Conservation (phyloP, 2,113 vertebrate genomes). For the Pholis gunnellus region DNA sequence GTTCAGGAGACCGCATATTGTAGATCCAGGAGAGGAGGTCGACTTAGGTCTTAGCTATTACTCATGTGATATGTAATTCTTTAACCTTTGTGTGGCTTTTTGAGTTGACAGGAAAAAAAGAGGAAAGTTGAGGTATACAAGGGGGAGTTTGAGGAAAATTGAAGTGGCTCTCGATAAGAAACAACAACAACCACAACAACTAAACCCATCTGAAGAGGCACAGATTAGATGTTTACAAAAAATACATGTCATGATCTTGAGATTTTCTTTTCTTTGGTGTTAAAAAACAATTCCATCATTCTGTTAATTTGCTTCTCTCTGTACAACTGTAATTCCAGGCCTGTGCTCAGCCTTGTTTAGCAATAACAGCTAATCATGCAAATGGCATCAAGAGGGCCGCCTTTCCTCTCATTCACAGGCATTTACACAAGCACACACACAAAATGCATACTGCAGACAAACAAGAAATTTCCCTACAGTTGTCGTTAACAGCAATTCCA, state of each 20-base stretch:
- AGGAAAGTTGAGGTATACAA: background rate
- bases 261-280: conserved; percentile 6
- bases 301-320: conserved; percentile 37
- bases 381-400: conserved; percentile 66
- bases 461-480: conserved; percentile 55
- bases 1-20: conserved; percentile 39
- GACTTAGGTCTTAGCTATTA: conserved; percentile 14
- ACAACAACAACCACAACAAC: background rate
- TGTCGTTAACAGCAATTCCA: conserved; percentile 56
- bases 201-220: conserved; percentile 1
- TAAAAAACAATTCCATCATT: conserved; percentile 5
- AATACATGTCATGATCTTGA: background rate
- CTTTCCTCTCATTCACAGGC: conserved; percentile 58
- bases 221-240: conserved; percentile 28
- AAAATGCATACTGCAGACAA: conserved; percentile 36
- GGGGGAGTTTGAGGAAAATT: background rate
- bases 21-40: conserved; percentile 13
- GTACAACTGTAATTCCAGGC: conserved; percentile 58
- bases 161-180: background rate
- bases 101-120: background rate
- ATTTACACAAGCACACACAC: conserved; percentile 23
- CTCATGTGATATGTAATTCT: conserved; percentile 20
- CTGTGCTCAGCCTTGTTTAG: conserved; percentile 44
- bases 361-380: conserved; percentile 76
- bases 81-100: conserved; percentile 14